These are phyloP conservation scores for Labrus mixtus DNA, from an alignment of 2,113 vertebrate species.

Conservation along the genomic window DNA sequence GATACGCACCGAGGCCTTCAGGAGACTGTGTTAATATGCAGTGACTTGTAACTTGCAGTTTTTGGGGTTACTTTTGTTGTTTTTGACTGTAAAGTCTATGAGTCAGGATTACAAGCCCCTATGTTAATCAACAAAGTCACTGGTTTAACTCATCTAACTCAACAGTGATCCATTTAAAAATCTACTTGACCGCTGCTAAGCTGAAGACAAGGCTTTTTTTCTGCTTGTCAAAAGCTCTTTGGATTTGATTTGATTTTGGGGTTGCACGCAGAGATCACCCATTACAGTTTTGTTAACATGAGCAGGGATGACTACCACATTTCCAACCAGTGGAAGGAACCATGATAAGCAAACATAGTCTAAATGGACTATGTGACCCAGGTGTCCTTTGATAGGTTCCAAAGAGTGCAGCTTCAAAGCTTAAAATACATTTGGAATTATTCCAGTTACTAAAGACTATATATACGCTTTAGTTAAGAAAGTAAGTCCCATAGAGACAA, in stretches of 20 bases:
- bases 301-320: background rate
- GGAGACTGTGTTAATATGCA: constrained; percentile 36
- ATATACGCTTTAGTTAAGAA: background rate
- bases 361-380: background rate
- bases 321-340: background rate
- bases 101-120: constrained; percentile 3
- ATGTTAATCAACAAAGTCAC: constrained; percentile 13
- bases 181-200: background rate
- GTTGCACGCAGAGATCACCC: background rate
- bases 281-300: background rate
- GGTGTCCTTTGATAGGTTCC: background rate
- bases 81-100: constrained; percentile 20
- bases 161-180: background rate
- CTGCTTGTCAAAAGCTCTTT: background rate
- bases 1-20: constrained; percentile 19
- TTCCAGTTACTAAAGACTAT: too few relatives aligned
- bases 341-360: background rate
- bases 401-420: background rate
- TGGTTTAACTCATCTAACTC: too few relatives aligned
- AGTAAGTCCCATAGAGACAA: too few relatives aligned
- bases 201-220: background rate
- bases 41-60: constrained; percentile 36
- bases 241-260: background rate
- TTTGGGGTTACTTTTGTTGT: constrained; percentile 49
- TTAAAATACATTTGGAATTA: background rate